These are phyloP conservation scores for Orchesella cincta DNA, from an alignment of 1,140 invertebrate species.

Conservation along the genomic window DNA sequence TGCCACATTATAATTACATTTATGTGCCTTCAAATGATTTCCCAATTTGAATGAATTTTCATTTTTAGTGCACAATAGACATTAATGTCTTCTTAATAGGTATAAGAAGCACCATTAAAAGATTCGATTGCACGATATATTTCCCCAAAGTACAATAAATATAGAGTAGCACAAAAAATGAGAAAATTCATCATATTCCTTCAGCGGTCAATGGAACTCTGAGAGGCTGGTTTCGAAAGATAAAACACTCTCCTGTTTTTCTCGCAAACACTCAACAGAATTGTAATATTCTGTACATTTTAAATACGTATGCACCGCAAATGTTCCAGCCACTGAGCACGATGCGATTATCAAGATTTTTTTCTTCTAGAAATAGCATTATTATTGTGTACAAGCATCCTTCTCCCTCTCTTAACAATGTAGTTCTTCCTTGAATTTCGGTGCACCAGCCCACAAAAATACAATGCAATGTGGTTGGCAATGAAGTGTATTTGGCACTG, in stretches of 20 bases:
- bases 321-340: conserved; percentile 7
- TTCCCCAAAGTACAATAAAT: not conserved
- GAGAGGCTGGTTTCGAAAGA: not conserved
- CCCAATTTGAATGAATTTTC: not conserved
- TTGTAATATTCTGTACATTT: not conserved
- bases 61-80: not conserved
- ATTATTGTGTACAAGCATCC: not conserved
- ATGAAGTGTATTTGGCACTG: not conserved
- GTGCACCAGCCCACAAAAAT: too few species aligned
- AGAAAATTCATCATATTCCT: not conserved
- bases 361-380: not conserved
- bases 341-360: not conserved
- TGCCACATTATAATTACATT: not conserved
- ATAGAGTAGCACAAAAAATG: not conserved
- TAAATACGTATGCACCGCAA: not conserved
- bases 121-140: not conserved
- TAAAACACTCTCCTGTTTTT: not conserved
- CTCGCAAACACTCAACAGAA: not conserved
- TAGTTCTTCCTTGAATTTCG: too few species aligned
- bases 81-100: not conserved
- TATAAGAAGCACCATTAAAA: not conserved
- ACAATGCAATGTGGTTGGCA: not conserved
- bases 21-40: not conserved
- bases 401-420: not conserved
- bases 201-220: not conserved